Percentiles rank a stretch among this genome's conserved stretches.
These are phyloP conservation scores for Physella acuta DNA, from an alignment of 1,140 invertebrate species.

Conservation along the genomic window DNA sequence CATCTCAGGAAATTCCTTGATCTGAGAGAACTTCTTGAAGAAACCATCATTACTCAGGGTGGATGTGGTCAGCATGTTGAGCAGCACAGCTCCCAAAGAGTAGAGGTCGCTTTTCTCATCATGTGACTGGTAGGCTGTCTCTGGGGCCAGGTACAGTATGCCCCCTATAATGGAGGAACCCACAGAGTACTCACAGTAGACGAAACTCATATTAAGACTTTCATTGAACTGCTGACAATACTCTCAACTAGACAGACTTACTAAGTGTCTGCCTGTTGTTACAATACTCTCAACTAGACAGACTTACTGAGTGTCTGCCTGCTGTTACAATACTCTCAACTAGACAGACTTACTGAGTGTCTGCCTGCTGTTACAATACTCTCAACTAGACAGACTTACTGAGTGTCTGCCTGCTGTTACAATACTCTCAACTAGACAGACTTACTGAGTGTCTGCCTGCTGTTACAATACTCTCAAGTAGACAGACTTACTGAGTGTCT, in stretches of 20 bases:
- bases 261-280: neutral
- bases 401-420: too few species aligned
- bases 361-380: too few species aligned
- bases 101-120: constrained; percentile 17
- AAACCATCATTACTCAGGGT: neutral
- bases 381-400: too few species aligned
- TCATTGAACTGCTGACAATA: neutral
- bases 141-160: constrained; percentile 5
- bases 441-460: too few species aligned
- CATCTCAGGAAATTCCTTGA: constrained; percentile 8
- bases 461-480: too few species aligned
- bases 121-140: neutral
- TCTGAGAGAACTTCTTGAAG: neutral
- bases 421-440: too few species aligned
- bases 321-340: neutral
- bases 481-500: too few species aligned
- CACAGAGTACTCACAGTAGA: too few species aligned
- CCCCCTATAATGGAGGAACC: neutral
- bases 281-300: neutral
- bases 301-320: neutral
- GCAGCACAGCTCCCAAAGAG: constrained; percentile 3
- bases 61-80: constrained; percentile 1
- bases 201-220: neutral
- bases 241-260: neutral
- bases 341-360: neutral